Percentiles rank a stretch among this genome's conserved stretches.
These are phyloP conservation scores for Ormyrus rosae DNA, from an alignment of 2,888 invertebrate species.

Conservation along the genomic window DNA sequence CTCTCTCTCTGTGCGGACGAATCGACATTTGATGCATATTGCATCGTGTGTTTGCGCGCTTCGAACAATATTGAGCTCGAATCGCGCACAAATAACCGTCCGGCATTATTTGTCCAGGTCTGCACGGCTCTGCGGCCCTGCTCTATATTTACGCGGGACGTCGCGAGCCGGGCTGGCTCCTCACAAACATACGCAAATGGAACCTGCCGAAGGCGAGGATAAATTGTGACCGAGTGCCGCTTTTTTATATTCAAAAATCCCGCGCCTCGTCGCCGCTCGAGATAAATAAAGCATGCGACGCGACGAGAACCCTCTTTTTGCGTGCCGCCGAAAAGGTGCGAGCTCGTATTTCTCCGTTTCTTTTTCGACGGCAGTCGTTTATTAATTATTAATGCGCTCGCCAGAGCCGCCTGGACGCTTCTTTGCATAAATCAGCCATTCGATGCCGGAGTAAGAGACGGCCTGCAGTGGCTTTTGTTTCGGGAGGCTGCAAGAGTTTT, in stretches of 20 bases:
- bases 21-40: constrained; percentile 62
- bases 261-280: constrained; percentile 50
- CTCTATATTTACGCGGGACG: constrained; percentile 56
- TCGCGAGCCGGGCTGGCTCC: background rate
- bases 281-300: constrained; percentile 13
- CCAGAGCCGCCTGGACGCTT: background rate
- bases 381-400: constrained; percentile 53
- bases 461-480: constrained; percentile 6
- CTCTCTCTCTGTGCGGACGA: background rate
- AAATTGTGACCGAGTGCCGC: constrained; percentile 30
- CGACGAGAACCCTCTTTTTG: constrained; percentile 4
- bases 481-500: background rate
- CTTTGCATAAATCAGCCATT: constrained; percentile 49
- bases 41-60: constrained; percentile 60
- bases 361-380: constrained; percentile 13
- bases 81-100: constrained; percentile 60
- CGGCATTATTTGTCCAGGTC: constrained; percentile 60
- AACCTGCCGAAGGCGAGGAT: constrained; percentile 5
- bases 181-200: constrained; percentile 16
- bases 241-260: constrained; percentile 60
- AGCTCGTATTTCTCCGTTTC: constrained; percentile 43
- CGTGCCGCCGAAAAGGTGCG: constrained; percentile 41
- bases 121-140: constrained; percentile 27
- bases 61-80: constrained; percentile 62
- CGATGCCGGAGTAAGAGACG: background rate